phyloP scores from a whole-genome alignment of 2,113 vertebrate species.

The Myrmecophaga tridactyla region DNA sequence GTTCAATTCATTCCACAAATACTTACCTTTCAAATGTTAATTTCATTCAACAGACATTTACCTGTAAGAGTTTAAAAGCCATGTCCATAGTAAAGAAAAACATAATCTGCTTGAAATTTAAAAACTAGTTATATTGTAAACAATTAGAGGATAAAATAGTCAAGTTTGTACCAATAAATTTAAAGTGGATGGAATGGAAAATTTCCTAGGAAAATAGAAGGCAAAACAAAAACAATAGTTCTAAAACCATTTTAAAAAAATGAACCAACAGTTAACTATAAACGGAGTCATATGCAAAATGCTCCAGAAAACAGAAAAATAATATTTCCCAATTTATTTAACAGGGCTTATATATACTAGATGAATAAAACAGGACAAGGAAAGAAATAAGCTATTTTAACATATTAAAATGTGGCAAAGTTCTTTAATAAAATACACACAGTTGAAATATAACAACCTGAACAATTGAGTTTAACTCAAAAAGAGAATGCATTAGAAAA shows the following conservation, averaged over 20 bases:
- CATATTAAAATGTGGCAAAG: neutral
- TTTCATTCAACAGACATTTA: neutral
- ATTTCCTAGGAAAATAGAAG: neutral
- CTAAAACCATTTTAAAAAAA: neutral
- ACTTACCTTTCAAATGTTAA: neutral
- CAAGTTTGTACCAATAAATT: neutral
- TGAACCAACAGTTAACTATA: neutral
- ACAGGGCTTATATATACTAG: neutral
- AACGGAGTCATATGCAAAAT: neutral
- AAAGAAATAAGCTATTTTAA: neutral
- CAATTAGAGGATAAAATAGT: neutral
- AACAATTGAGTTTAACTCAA: slow-evolving; percentile 16
- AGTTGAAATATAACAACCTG: neutral
- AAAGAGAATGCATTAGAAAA: slow-evolving; percentile 14
- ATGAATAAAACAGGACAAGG: neutral
- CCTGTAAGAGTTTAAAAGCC: neutral
- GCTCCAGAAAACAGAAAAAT: neutral
- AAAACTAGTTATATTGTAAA: neutral
- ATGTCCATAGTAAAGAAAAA: neutral
- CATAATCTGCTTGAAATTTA: neutral
- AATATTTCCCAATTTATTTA: neutral
- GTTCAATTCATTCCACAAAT: neutral
- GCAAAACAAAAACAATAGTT: neutral
- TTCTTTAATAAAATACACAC: neutral
- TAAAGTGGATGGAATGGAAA: neutral